These are phyloP conservation scores for Acrocephalus kingi DNA, from an alignment of 2,113 vertebrate species.

Conservation along the genomic window DNA sequence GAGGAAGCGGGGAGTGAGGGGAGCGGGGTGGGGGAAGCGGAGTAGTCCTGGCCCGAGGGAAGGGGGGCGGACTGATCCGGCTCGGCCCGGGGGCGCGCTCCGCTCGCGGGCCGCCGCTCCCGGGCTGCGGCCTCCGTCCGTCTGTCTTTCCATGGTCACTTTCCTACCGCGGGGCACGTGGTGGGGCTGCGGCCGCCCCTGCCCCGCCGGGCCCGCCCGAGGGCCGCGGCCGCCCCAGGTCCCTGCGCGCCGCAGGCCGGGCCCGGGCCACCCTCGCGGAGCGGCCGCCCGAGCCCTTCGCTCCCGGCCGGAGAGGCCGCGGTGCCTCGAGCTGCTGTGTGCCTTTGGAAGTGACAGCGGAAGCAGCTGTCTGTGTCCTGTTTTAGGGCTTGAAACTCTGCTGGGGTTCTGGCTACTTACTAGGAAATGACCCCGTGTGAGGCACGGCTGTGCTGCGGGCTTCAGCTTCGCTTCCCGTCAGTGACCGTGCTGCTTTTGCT, in stretches of 20 bases:
- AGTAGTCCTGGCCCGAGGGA: neutral
- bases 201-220: neutral
- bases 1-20: neutral
- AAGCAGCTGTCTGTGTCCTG: neutral
- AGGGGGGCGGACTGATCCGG: no score
- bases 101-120: neutral
- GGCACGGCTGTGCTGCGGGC: neutral
- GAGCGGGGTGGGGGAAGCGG: neutral
- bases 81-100: neutral
- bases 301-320: neutral
- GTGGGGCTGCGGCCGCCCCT: neutral
- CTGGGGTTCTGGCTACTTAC: neutral
- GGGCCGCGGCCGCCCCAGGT: no score
- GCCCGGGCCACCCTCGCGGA: neutral
- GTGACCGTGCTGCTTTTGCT: neutral
- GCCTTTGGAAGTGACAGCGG: neutral
- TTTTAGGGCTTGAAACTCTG: neutral
- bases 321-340: rapidly evolving
- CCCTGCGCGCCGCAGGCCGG: neutral
- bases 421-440: neutral
- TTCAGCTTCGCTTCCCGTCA: neutral
- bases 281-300: neutral
- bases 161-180: no score
- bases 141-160: neutral
- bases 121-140: neutral